Percentiles rank a stretch among this genome's conserved stretches.
Conservation (phyloP, 2,797 vertebrate species). For the Enteromius thamalakanensis region DNA sequence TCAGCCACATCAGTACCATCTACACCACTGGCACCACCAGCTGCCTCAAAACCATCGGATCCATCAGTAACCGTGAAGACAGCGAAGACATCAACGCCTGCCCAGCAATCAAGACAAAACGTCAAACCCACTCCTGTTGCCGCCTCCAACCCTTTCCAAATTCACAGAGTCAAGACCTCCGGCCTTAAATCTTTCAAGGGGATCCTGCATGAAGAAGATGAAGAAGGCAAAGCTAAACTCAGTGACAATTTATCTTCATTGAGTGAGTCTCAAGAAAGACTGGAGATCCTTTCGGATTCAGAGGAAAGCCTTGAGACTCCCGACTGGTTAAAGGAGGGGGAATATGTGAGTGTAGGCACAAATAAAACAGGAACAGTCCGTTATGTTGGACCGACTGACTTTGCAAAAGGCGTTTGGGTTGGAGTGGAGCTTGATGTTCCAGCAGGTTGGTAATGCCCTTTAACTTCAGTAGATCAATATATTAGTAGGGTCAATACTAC, state of each 20-base stretch:
- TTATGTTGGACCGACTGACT: constrained; percentile 87
- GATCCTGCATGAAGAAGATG: constrained; percentile 61
- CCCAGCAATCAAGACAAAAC: background rate
- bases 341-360: constrained; percentile 84
- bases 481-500: background rate
- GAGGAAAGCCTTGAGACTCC: constrained; percentile 82
- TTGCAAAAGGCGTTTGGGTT: constrained; percentile 93
- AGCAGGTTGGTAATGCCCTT: constrained; percentile 76
- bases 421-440: constrained; percentile 94
- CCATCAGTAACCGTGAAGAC: background rate
- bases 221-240: constrained; percentile 59
- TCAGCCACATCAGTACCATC: background rate
- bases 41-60: constrained; percentile 8
- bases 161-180: constrained; percentile 78
- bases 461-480: background rate
- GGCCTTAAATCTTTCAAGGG: constrained; percentile 79
- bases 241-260: constrained; percentile 60
- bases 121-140: background rate
- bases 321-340: constrained; percentile 90
- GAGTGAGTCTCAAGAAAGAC: constrained; percentile 71
- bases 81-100: background rate
- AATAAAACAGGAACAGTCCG: constrained; percentile 86
- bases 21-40: background rate
- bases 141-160: constrained; percentile 74
- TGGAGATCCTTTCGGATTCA: constrained; percentile 81